Percentiles rank a stretch among this genome's conserved stretches.
phyloP scores from a whole-genome alignment of 2,888 invertebrate species.

The Thalpophila matura region DNA sequence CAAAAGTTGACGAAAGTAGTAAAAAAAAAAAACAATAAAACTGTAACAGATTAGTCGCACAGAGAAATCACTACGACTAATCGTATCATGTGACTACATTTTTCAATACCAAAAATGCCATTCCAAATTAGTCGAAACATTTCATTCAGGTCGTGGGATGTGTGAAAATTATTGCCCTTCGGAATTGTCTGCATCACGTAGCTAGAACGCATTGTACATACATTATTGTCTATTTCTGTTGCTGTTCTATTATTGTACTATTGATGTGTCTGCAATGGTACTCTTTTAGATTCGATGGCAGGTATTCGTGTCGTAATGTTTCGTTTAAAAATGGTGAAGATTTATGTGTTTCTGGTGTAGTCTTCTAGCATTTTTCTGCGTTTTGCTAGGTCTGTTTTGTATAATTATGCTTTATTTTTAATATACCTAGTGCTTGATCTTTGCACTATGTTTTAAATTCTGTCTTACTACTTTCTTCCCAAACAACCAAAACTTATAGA shows the following conservation, averaged over 20 bases:
- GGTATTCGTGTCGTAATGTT: conserved; percentile 49
- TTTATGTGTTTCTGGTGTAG: conserved; percentile 10
- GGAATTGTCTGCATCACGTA: conserved; percentile 24
- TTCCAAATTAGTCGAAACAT: not conserved
- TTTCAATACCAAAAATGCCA: conserved; percentile 2
- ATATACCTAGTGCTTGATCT: not conserved
- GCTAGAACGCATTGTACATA: conserved; percentile 66
- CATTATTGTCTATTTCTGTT: conserved; percentile 69
- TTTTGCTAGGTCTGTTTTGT: not conserved
- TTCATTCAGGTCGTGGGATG: conserved; percentile 22
- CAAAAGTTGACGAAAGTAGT: too few species aligned
- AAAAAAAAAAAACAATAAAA: too few species aligned
- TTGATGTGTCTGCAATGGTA: conserved; percentile 55
- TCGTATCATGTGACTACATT: conserved; percentile 14
- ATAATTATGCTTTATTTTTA: not conserved
- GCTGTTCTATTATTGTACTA: conserved; percentile 66
- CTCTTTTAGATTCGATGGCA: conserved; percentile 56
- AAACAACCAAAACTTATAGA: not conserved
- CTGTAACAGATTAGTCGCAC: not conserved
- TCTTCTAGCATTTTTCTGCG: not conserved
- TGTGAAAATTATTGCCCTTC: conserved; percentile 36
- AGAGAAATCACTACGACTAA: not conserved
- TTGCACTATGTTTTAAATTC: not conserved
- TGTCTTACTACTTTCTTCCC: not conserved
- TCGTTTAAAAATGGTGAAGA: conserved; percentile 18